Evolutionary conservation across 2,113 vertebrate genomes (phyloP), one percentile per base, ranked within the genome.

Genomic region (Hystrix brachyura): DNA sequence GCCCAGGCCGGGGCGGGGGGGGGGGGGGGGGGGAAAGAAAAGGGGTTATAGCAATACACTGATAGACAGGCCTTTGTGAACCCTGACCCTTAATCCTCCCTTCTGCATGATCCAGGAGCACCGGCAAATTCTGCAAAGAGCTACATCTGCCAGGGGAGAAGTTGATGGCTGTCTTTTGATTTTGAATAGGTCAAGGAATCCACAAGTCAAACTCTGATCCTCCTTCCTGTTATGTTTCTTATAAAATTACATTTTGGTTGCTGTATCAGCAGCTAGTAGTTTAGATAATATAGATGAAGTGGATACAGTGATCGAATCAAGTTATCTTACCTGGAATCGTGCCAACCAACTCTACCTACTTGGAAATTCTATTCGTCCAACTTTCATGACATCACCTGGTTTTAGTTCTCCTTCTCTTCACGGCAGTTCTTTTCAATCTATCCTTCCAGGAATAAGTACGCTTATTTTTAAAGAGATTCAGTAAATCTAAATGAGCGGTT

Each of bases 321-420:
- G 3, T 87, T 60, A 55, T 71, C 62, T 38, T 90, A 94, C 55
- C 59, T 90, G 32, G 84, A 80, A 85, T 3, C 64, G 60, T 72
- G 79, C 53, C 69, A 46, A 62, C 29, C 18, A 91, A 12, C 21
- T 53, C 79, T 34, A 85, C 17, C 67, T 88, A 79, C 48, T 18
- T 81, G 83, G 67, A 91, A 94, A 92, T 79, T 78, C 72, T 60
- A 87, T n/a, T 94, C 83, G 85, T 91, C 59, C 59, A 87, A 69
- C 4, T 83, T 87, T 29, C 10, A 21, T 38, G 64, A 60, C 21
- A 91, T 55, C 55, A 64, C 3, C 67, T 72, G 79, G 82, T 74
- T 91, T 82, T 62, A 95, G 84, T 74, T 83, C 81, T 90, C 38
- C 27, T 87, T 38, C 88, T 74, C 23, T 55, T 91, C 38, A 64